These are phyloP conservation scores for Thymallus thymallus DNA, from an alignment of 2,113 vertebrate genomes.

Conservation along the genomic window DNA sequence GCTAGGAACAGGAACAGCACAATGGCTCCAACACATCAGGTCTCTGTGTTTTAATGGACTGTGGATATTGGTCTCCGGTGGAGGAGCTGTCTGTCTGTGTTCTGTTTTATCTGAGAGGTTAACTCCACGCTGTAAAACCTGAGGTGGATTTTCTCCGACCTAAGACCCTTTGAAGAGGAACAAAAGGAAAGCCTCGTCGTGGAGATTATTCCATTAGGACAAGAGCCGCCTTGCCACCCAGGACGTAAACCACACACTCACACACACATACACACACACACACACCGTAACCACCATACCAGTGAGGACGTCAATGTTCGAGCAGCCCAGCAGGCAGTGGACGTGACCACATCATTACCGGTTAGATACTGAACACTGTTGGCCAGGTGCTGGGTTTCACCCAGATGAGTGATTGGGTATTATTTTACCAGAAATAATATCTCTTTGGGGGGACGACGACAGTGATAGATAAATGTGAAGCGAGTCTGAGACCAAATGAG, in stretches of 20 bases:
- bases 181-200: constrained; percentile 55
- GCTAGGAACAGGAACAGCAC: constrained; percentile 10
- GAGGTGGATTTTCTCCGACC: constrained; percentile 58
- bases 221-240: constrained; percentile 63
- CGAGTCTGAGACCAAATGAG: not conserved
- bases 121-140: constrained; percentile 53
- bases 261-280: not conserved
- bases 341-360: too few relatives aligned
- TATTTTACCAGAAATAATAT: too few relatives aligned
- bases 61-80: constrained; percentile 35
- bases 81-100: constrained; percentile 3
- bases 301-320: not conserved
- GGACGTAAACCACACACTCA: constrained; percentile 10
- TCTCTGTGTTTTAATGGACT: constrained; percentile 27
- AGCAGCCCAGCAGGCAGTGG: too few relatives aligned
- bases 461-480: not conserved
- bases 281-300: not conserved
- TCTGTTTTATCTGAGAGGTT: constrained; percentile 35
- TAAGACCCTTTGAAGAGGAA: constrained; percentile 65
- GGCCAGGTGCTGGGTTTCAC: too few relatives aligned
- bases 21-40: constrained; percentile 23
- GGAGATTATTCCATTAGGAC: constrained; percentile 57
- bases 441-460: too few relatives aligned
- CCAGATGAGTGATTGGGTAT: too few relatives aligned
- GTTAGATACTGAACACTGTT: too few relatives aligned